phyloP scores from a whole-genome alignment of 2,888 invertebrate species.

The Perithous albicinctus region DNA sequence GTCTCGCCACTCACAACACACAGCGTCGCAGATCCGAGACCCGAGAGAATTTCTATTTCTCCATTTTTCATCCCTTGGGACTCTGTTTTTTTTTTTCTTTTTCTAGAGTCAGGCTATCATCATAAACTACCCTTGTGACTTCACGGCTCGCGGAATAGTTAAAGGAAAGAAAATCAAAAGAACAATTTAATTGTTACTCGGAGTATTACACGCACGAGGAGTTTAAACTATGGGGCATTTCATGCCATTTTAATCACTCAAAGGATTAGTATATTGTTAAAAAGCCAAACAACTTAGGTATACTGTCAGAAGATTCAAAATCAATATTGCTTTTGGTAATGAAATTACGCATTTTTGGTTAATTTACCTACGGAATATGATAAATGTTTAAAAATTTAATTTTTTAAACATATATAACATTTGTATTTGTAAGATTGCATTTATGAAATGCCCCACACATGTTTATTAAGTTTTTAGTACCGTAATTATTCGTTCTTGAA shows the following conservation, averaged over 20 bases:
- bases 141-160: background rate
- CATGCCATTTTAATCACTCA: background rate
- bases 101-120: constrained; percentile 8
- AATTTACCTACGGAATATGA: background rate
- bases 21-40: constrained; percentile 11
- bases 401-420: background rate
- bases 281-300: background rate
- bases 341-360: background rate
- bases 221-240: background rate
- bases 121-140: constrained; percentile 1
- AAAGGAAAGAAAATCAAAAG: background rate
- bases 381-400: background rate
- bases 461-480: background rate
- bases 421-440: background rate
- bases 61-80: constrained; percentile 15
- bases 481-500: background rate
- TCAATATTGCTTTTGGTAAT: background rate
- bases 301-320: too few species aligned
- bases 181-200: constrained; percentile 12
- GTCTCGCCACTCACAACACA: constrained; percentile 10
- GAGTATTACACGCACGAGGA: background rate
- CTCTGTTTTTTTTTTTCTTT: background rate
- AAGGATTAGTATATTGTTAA: background rate
- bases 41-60: constrained; percentile 23
- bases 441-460: background rate